Conservation (phyloP, 2,113 vertebrate genomes). For the Phoenicopterus ruber region DNA sequence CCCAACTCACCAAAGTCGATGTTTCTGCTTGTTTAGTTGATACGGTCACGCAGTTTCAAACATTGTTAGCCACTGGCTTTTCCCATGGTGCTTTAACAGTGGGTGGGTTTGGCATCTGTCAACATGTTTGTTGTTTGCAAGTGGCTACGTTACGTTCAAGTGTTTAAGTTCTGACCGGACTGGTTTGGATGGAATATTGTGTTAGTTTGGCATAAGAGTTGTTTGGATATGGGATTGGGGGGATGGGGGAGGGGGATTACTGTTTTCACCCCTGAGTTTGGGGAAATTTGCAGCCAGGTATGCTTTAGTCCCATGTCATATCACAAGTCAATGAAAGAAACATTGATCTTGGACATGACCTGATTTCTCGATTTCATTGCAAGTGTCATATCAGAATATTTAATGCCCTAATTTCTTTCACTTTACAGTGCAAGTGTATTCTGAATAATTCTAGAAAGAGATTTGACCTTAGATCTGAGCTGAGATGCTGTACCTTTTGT, state of each 20-base stretch:
- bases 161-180: neutral
- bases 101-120: neutral
- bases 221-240: neutral
- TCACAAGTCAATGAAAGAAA: neutral
- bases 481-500: neutral
- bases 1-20: neutral
- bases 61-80: neutral
- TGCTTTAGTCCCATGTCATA: neutral
- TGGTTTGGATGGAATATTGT: neutral
- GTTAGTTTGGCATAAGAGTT: neutral
- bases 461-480: neutral
- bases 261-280: neutral
- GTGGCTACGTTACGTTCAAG: neutral
- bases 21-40: neutral
- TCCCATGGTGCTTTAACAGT: neutral
- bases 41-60: neutral
- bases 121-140: neutral
- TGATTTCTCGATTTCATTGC: neutral
- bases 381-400: neutral
- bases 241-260: neutral
- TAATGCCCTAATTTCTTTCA: neutral
- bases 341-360: neutral
- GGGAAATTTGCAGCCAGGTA: neutral
- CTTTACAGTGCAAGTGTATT: neutral
- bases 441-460: neutral